Evolutionary conservation across 2,888 invertebrate genomes (phyloP), one percentile per base, ranked within the genome.

Genomic region (Liopterus haemorrhoidalis): DNA sequence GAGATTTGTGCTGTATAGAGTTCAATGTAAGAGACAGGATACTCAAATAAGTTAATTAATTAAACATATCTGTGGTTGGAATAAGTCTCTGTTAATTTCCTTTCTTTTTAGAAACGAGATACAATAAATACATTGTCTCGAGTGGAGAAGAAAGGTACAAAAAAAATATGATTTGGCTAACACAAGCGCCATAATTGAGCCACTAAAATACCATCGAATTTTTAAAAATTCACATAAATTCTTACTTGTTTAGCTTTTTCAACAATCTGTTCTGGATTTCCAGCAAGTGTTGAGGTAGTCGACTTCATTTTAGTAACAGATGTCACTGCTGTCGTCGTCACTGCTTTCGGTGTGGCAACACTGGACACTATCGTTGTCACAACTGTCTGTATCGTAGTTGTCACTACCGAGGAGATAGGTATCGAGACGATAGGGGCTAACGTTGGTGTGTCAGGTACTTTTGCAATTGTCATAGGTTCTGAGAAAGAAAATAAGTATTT

Each of bases 241-340:
- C 51, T 48, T 56, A 76, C 82, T 72, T 88, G 88, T 67, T 87
- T 88, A 9, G 87, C 88, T 64, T 86, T 82, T 62, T 88, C 86
- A 15, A 86, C 85, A 59, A 88, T 86, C 66, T 86, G 81, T 65
- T 85, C 85, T 59, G 82, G 82, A 59, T 72, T 76, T 53, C 64
- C 64, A 55, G 66, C 62, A 53, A 60, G 57, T 8, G 62, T 48
- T 12, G 54, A 27, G 16, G 57, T 54, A 47, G 59, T 48, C 14
- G 28, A 44, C 20, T 37, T 45, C 8, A 31, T 48, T 36, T 52
- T 52, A 41, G 50, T 14, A 14, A 22, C 9, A 12, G 18, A 16
- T 24, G 32, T 14, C 40, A 38, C 42, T 25, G 47, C 44, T n/a
- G 37, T 27, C 28, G 11, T 3, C 24, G 37, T 8, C 11, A 38